Conservation (phyloP, 2,113 vertebrate genomes). For the Archocentrus centrarchus region DNA sequence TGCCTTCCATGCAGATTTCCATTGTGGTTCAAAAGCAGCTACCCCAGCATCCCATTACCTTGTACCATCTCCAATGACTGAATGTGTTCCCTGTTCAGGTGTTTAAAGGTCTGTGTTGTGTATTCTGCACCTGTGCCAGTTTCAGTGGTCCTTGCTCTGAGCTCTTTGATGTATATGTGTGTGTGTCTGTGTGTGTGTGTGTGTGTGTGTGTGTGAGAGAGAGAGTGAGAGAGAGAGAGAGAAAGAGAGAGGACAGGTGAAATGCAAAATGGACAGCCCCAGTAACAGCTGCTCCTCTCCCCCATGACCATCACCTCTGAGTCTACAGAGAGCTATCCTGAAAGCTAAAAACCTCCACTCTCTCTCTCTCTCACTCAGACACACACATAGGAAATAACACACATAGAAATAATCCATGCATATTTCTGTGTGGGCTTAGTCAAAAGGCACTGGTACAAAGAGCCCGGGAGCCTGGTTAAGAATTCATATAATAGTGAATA, state of each 20-base stretch:
- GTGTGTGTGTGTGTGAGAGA: background rate
- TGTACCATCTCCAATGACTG: background rate
- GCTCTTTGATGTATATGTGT: conserved; percentile 46
- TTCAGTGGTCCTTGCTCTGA: conserved; percentile 29
- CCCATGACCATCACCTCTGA: conserved; percentile 7
- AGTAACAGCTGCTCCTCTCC: conserved; percentile 58
- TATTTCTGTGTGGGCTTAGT: background rate
- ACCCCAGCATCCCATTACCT: background rate
- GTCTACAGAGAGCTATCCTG: background rate
- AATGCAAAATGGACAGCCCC: conserved; percentile 54
- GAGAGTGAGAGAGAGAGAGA: background rate
- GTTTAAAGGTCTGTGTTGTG: conserved; percentile 33
- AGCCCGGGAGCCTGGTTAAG: conserved; percentile 14
- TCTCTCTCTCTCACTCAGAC: too few species aligned
- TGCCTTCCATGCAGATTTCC: background rate
- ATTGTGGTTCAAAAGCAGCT: background rate
- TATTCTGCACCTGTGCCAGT: conserved; percentile 50
- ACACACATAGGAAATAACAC: background rate
- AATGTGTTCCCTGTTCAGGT: too few species aligned
- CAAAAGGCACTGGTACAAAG: conserved; percentile 12
- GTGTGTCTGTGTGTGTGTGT: too few species aligned
- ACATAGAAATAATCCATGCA: background rate
- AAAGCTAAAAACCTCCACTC: background rate
- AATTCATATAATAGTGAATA: conserved; percentile 8
- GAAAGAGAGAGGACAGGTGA: conserved; percentile 1